phyloP scores from a whole-genome alignment of 2,113 vertebrate species.

The Motacilla alba region DNA sequence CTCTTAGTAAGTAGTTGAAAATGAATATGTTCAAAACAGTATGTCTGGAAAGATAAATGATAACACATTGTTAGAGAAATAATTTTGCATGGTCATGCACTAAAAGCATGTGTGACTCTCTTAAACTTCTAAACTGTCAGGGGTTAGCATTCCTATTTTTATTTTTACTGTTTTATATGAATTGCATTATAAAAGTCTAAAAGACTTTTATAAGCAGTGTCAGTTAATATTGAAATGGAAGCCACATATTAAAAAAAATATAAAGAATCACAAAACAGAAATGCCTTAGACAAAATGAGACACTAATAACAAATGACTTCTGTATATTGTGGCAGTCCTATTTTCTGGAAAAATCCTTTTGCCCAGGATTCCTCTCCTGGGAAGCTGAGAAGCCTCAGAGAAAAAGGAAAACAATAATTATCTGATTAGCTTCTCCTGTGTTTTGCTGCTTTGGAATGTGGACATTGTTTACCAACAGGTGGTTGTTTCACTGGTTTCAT shows the following conservation, averaged over 20 bases:
- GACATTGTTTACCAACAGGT: no score
- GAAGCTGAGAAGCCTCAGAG: no score
- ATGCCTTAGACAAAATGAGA: not conserved
- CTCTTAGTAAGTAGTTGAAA: not conserved
- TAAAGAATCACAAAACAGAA: not conserved
- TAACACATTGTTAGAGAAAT: not conserved
- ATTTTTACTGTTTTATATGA: not conserved
- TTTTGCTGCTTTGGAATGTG: no score
- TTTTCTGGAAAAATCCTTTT: no score
- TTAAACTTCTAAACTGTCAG: not conserved
- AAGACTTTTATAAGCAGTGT: not conserved
- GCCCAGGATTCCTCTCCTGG: no score
- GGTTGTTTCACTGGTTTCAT: no score
- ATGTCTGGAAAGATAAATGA: not conserved
- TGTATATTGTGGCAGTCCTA: not conserved
- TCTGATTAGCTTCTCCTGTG: no score
- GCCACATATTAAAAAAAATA: not conserved
- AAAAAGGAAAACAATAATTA: no score
- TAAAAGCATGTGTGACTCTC: not conserved
- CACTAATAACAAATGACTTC: not conserved
- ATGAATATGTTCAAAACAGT: not conserved
- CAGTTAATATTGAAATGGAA: not conserved
- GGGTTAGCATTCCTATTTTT: not conserved
- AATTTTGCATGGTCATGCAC: not conserved
- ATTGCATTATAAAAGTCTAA: not conserved